Conservation (phyloP, 2,113 vertebrate genomes). For the Hoplias malabaricus region DNA sequence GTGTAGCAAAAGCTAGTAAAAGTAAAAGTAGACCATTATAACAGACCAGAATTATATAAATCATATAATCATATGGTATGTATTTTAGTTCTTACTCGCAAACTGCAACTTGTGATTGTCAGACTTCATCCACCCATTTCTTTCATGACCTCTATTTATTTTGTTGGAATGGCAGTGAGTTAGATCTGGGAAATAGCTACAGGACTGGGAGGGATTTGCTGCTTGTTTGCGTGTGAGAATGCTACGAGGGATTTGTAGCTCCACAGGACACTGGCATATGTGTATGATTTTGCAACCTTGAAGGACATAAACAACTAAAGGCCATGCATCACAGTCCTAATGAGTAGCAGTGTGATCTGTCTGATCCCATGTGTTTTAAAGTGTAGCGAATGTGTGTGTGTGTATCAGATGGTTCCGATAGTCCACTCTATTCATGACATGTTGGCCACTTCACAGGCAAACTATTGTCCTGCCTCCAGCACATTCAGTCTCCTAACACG, state of each 20-base stretch:
- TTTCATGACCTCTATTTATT: slow-evolving; percentile 46
- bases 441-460: slow-evolving; percentile 59
- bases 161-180: slow-evolving; percentile 31
- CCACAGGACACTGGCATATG: slow-evolving; percentile 26
- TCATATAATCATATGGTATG: too few relatives aligned
- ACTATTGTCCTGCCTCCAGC: slow-evolving; percentile 69
- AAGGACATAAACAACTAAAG: slow-evolving; percentile 44
- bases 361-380: not conserved
- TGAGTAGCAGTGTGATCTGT: slow-evolving; percentile 30
- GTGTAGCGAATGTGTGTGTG: slow-evolving; percentile 1
- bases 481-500: slow-evolving; percentile 70
- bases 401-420: not conserved
- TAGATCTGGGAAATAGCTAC: not conserved
- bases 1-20: too few relatives aligned
- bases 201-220: not conserved
- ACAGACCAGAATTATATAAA: too few relatives aligned
- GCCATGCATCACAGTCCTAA: slow-evolving; percentile 18
- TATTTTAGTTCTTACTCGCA: not conserved
- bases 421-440: slow-evolving; percentile 12
- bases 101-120: slow-evolving; percentile 46
- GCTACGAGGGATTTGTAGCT: slow-evolving; percentile 43
- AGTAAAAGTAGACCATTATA: too few relatives aligned
- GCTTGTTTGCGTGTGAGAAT: not conserved
- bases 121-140: slow-evolving; percentile 39
- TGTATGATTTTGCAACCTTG: slow-evolving; percentile 24